A percentile compares a stretch with the other conserved stretches of the same genome.
Conservation (phyloP, 2,888 invertebrate species). For the Rhaphigaster nebulosa region DNA sequence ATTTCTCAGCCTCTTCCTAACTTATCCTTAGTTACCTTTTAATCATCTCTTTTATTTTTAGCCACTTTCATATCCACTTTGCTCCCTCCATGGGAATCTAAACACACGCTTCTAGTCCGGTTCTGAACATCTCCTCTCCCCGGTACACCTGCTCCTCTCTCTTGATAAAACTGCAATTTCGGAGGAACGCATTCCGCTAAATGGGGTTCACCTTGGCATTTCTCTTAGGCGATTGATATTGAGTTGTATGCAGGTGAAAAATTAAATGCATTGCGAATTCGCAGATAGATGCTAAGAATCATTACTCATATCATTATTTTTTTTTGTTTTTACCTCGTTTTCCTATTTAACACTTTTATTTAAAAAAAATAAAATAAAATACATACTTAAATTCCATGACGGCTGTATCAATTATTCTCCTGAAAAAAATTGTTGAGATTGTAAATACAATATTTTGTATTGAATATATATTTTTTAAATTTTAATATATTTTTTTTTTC, state of each 20-base stretch:
- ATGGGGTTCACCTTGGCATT: not conserved
- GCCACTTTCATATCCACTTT: conserved; percentile 57
- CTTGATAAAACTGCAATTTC: conserved; percentile 9
- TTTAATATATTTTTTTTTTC: no score
- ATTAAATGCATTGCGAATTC: not conserved
- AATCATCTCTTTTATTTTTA: conserved; percentile 57
- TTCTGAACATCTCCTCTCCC: not conserved
- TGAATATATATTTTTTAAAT: no score
- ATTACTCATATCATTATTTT: not conserved
- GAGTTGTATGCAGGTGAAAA: not conserved
- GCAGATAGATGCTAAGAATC: not conserved
- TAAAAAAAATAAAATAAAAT: no score
- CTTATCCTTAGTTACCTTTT: conserved; percentile 54
- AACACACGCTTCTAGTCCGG: conserved; percentile 50
- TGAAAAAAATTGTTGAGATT: no score
- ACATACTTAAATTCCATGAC: no score
- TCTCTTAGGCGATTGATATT: not conserved
- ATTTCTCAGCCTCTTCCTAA: conserved; percentile 56
- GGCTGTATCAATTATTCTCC: no score
- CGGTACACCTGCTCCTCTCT: not conserved
- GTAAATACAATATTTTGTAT: no score
- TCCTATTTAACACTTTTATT: no score
- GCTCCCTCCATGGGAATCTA: conserved; percentile 55
- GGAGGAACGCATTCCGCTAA: not conserved
- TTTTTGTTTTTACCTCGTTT: no score